Conservation (phyloP, 2,888 invertebrate species). For the Blomia tropicalis region DNA sequence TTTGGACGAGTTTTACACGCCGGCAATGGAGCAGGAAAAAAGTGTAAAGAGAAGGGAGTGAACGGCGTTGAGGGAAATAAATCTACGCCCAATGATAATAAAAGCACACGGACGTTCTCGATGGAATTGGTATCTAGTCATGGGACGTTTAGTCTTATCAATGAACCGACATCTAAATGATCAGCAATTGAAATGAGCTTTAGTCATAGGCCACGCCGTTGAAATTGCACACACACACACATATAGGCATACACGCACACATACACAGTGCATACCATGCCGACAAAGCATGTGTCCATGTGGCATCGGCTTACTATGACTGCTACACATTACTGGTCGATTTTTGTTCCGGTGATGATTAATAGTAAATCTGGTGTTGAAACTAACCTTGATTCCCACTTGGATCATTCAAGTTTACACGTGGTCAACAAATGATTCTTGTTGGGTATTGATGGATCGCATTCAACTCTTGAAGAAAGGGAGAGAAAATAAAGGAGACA, state of each 20-base stretch:
- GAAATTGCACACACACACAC: too few relatives aligned
- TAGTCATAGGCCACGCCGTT: background rate
- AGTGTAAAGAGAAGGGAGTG: background rate
- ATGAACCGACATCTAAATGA: background rate
- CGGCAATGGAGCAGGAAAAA: background rate
- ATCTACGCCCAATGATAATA: too few relatives aligned
- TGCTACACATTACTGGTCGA: background rate
- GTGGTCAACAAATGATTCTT: background rate
- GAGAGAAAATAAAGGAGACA: too few relatives aligned
- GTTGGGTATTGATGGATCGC: background rate
- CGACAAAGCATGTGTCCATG: background rate
- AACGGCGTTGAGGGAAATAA: too few relatives aligned
- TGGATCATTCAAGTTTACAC: background rate
- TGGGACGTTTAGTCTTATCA: too few relatives aligned
- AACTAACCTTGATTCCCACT: background rate
- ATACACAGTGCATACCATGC: background rate
- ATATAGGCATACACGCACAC: background rate
- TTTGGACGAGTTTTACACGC: background rate
- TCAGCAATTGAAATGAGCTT: background rate
- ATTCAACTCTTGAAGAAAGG: background rate
- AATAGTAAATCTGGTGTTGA: too few relatives aligned
- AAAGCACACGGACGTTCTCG: too few relatives aligned
- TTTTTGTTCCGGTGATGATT: too few relatives aligned
- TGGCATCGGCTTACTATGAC: background rate
- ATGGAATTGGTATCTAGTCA: too few relatives aligned